phyloP scores from a whole-genome alignment of 2,888 invertebrate species.

The Monopis laevigella region DNA sequence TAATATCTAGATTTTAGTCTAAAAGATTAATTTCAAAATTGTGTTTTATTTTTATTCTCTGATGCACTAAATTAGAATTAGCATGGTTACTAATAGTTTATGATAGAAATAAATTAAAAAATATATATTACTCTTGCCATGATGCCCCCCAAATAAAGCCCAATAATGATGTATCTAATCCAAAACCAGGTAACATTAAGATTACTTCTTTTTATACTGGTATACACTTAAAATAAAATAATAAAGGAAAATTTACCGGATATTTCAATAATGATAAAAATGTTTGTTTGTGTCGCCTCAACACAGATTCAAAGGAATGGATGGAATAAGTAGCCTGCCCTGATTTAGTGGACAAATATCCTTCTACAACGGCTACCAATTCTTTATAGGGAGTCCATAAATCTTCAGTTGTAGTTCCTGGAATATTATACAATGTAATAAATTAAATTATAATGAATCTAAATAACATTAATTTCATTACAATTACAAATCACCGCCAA shows the following conservation, averaged over 20 bases:
- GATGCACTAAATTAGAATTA: no score
- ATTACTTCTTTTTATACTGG: no score
- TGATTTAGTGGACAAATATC: slow-evolving; percentile 69
- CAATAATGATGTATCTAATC: no score
- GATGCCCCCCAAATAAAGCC: no score
- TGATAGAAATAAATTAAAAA: no score
- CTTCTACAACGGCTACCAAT: slow-evolving; percentile 74
- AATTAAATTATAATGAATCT: not conserved
- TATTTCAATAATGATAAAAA: slow-evolving; percentile 86
- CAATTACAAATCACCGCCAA: slow-evolving; percentile 21
- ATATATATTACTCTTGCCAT: no score
- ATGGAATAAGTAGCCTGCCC: slow-evolving; percentile 68
- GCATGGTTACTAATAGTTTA: no score
- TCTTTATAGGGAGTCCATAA: slow-evolving; percentile 89
- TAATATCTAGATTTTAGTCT: no score
- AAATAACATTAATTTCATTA: not conserved
- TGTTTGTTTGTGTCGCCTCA: slow-evolving; percentile 85
- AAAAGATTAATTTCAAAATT: no score
- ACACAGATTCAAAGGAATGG: slow-evolving; percentile 75
- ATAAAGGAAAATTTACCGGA: slow-evolving; percentile 81
- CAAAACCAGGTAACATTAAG: no score
- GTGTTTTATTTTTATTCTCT: no score
- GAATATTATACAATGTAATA: slow-evolving; percentile 4
- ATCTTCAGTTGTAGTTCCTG: slow-evolving; percentile 70
- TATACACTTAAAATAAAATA: no score